Evolutionary conservation across 2,888 invertebrate genomes (phyloP).

Genomic region (Megaustenia siamemsis): DNA sequence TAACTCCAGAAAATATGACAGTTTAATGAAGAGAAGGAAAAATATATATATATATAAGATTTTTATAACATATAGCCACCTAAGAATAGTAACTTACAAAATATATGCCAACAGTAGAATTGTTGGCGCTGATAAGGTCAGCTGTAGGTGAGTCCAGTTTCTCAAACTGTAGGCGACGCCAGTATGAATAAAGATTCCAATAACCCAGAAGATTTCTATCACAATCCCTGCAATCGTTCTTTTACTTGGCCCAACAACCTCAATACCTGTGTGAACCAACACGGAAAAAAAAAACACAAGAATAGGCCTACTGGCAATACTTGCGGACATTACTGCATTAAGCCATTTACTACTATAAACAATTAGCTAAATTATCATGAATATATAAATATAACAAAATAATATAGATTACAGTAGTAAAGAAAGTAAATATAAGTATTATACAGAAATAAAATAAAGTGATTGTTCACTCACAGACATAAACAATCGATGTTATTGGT

Average conservation of each 20-base stretch:
- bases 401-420: too few relatives aligned
- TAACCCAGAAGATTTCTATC: conserved; percentile 76
- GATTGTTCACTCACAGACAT: too few relatives aligned
- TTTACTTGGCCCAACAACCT: conserved; percentile 77
- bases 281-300: background rate
- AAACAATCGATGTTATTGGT: too few relatives aligned
- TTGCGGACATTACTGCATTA: too few relatives aligned
- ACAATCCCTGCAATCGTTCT: conserved; percentile 77
- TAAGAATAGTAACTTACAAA: conserved; percentile 68
- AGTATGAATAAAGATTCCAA: conserved; percentile 67
- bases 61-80: too few relatives aligned
- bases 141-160: conserved; percentile 66
- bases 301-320: background rate
- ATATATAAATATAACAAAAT: too few relatives aligned
- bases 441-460: too few relatives aligned
- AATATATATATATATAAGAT: background rate
- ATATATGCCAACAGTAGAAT: conserved; percentile 62
- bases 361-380: too few relatives aligned
- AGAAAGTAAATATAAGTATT: too few relatives aligned
- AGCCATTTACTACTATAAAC: too few relatives aligned
- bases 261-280: conserved; percentile 67
- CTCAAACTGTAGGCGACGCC: conserved; percentile 62
- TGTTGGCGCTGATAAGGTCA: conserved; percentile 64
- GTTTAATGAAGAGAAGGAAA: too few relatives aligned
- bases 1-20: too few relatives aligned